Base-by-base conservation (phyloP, 2,113 vertebrate genomes). In the Labeo rohita region DNA sequence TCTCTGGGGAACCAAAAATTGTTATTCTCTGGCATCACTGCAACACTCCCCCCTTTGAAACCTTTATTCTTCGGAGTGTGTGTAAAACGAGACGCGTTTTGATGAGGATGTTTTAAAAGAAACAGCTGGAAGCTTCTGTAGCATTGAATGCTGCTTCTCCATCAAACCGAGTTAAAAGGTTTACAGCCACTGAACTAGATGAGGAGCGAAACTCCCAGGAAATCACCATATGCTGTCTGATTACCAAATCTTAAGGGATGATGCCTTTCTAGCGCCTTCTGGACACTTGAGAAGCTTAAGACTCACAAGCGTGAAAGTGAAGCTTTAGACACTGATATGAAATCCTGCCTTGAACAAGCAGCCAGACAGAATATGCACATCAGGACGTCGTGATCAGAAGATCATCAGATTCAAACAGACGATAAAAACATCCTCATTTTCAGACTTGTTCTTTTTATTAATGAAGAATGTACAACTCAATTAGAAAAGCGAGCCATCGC, bases 151-250 rank as follows among this genome's bases (percentile, higher is more conserved):
- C 28, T 34, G 63, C 28, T 72, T 18, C 10, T 21, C 16, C 68
- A 47, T 47, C 72, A 49, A 13, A 21, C 21, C 39, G 4, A 56
- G 34, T 59, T 56, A 1, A 78, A 78, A 12, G 16, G 15, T 21
- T 78, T 56, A 39, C 13, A 78, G 50, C 21, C 9, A 16, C 18
- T 28, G 63, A 78, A 43, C 50, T 47, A 34, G 74, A 77, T 6
- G 8, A 23, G n/a, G 18, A 63, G 39, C 11, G 3, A 72, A 43
- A 43, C 66, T 43, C 6, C 36, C 66, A 39, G 15, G 12, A 59
- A 15, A 59, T 59, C 16, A n/a, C 10, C 76, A 56, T 47, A 80
- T 80, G 77, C 63, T 43, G 36, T 73, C 50, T 86, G 50, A 80
- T 74, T 70, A 21, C 28, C 3, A 6, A 15, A 16, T 39, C 34